Evolutionary conservation across 2,113 vertebrate genomes (phyloP).

Genomic region (Colinus virginianus): DNA sequence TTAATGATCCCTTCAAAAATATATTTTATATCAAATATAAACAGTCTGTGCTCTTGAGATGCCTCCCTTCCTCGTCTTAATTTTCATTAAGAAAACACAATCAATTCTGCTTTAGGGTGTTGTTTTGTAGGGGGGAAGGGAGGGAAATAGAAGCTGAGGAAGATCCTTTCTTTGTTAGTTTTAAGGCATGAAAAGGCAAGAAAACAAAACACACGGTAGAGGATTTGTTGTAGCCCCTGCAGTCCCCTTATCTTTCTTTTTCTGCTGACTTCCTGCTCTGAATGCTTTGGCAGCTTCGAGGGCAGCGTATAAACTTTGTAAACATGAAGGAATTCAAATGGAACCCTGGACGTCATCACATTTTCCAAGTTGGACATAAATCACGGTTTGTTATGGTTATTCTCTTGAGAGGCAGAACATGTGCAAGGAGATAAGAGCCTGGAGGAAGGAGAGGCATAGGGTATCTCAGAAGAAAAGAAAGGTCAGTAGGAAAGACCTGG

Average conservation of each 20-base stretch:
- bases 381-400: conserved; percentile 36
- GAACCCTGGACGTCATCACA: neutral
- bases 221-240: neutral
- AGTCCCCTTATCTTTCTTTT: conserved; percentile 36
- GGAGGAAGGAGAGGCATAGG: conserved; percentile 41
- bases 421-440: conserved; percentile 69
- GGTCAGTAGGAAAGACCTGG: conserved; percentile 23
- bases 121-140: neutral
- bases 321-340: conserved; percentile 19
- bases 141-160: neutral
- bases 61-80: neutral
- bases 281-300: conserved; percentile 13
- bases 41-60: neutral
- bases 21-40: neutral
- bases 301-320: neutral
- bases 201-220: neutral
- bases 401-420: conserved; percentile 5
- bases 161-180: neutral
- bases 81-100: neutral
- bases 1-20: neutral
- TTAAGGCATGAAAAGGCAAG: neutral
- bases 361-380: conserved; percentile 23
- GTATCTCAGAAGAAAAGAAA: conserved; percentile 3
- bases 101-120: neutral
- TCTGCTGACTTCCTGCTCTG: conserved; percentile 54